Evolutionary conservation across 2,888 invertebrate genomes (phyloP).

Genomic region (Ceramica pisi): DNA sequence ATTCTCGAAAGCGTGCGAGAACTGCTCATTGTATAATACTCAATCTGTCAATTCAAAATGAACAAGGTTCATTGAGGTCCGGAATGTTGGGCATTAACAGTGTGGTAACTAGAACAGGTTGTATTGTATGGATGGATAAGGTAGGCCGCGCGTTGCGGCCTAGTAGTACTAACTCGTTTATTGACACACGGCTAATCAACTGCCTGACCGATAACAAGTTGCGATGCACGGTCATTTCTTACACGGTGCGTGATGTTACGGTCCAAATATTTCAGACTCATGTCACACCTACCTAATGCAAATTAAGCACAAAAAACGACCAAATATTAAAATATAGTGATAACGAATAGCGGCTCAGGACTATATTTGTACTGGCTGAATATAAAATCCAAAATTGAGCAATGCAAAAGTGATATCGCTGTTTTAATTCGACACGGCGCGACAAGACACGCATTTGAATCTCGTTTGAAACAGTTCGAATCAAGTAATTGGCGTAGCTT

Average conservation of each 20-base stretch:
- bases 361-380: conserved; percentile 43
- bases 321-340: conserved; percentile 10
- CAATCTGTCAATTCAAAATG: conserved; percentile 57
- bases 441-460: conserved; percentile 64
- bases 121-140: conserved; percentile 51
- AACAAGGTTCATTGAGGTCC: conserved; percentile 32
- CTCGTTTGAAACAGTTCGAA: conserved; percentile 67
- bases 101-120: conserved; percentile 61
- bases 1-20: conserved; percentile 69
- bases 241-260: conserved; percentile 45
- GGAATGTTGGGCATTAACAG: conserved; percentile 48
- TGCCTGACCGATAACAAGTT: conserved; percentile 70
- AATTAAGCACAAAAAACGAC: conserved; percentile 23
- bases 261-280: conserved; percentile 46
- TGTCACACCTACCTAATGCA: conserved; percentile 28
- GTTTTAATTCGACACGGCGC: conserved; percentile 50
- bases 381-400: conserved; percentile 29
- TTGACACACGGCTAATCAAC: conserved; percentile 51
- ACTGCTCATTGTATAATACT: conserved; percentile 61
- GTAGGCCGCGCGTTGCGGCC: conserved; percentile 40
- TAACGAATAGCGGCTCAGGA: conserved; percentile 33
- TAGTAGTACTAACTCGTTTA: conserved; percentile 62
- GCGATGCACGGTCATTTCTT: conserved; percentile 45
- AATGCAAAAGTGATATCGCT: conserved; percentile 55
- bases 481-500: conserved; percentile 66